A percentile compares a stretch with the other conserved stretches of the same genome.
Conservation (phyloP, 2,888 invertebrate genomes). For the Dryococelus australis region DNA sequence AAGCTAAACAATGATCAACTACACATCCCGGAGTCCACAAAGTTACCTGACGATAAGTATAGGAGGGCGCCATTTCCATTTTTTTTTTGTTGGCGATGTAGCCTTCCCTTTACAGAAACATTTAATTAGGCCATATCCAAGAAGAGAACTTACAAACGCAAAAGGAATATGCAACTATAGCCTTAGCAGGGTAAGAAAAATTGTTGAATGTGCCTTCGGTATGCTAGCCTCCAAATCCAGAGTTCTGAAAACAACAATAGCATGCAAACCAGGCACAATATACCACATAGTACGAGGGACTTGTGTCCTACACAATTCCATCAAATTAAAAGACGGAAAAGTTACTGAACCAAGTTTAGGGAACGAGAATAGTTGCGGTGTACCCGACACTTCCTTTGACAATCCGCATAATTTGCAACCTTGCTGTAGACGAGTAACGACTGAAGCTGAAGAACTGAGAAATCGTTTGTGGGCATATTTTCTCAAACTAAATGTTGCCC, state of each 20-base stretch:
- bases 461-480: no score
- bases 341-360: not conserved
- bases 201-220: constrained; percentile 39
- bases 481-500: not conserved
- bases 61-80: not conserved
- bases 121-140: constrained; percentile 37
- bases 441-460: not conserved
- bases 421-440: not conserved
- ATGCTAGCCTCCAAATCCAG: constrained; percentile 37
- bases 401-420: no score
- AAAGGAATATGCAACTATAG: constrained; percentile 35
- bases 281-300: not conserved
- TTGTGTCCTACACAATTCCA: not conserved
- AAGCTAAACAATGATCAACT: not conserved
- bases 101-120: constrained; percentile 38
- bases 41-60: not conserved
- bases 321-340: no score
- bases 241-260: not conserved
- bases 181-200: constrained; percentile 38
- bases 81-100: constrained; percentile 39
- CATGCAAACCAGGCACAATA: not conserved
- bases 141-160: constrained; percentile 34
- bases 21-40: not conserved
- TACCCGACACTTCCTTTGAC: no score
- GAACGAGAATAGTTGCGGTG: no score